Percentiles rank a stretch among this genome's conserved stretches.
Conservation (phyloP, 2,113 vertebrate species). For the Elaphurus davidianus region DNA sequence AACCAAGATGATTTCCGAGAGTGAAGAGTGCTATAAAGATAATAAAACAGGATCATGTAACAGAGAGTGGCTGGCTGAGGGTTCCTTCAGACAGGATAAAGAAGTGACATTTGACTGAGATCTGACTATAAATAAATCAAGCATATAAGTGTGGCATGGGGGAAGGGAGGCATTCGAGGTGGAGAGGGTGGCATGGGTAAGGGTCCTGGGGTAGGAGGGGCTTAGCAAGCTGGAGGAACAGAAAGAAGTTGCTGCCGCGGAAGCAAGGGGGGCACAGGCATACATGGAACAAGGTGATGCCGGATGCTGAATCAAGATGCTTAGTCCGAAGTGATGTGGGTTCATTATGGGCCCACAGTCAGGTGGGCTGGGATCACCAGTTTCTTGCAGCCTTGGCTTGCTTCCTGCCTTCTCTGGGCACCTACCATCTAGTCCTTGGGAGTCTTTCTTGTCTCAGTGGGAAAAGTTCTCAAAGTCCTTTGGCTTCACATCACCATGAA, state of each 20-base stretch:
- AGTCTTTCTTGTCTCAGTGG: not conserved
- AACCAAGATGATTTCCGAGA: not conserved
- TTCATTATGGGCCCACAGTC: not conserved
- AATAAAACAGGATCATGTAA: not conserved
- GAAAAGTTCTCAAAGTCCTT: not conserved
- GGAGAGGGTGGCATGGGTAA: not conserved
- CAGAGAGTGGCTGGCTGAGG: not conserved
- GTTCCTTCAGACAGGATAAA: not conserved
- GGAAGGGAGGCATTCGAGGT: not conserved
- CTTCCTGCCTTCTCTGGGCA: not conserved
- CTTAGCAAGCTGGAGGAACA: not conserved
- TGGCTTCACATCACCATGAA: not conserved
- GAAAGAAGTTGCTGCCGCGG: not conserved
- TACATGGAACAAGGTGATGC: not conserved
- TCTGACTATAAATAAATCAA: not conserved
- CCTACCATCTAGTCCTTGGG: not conserved
- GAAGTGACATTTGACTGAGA: not conserved
- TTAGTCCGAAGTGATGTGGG: not conserved
- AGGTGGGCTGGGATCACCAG: not conserved
- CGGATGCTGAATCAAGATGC: not conserved
- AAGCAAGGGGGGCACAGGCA: not conserved
- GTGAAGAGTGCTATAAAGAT: not conserved
- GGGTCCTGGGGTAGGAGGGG: not conserved
- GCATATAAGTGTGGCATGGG: fast-evolving
- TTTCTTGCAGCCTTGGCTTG: not conserved